Conservation (phyloP, 1,140 invertebrate species). For the Temnothorax curvispinosus region DNA sequence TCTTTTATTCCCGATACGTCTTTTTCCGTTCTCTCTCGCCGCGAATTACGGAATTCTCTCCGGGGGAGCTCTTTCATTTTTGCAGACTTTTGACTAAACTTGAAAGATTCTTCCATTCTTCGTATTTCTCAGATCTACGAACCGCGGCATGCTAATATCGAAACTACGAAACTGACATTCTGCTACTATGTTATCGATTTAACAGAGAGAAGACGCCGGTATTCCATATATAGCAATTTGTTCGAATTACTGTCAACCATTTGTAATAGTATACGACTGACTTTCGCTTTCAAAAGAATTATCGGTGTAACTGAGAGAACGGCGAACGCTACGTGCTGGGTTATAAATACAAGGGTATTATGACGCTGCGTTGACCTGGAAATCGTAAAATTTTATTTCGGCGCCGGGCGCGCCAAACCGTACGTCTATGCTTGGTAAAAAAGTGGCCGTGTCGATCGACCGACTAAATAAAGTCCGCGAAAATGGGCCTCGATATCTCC, state of each 20-base stretch:
- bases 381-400: constrained; percentile 51
- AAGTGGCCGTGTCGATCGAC: background rate
- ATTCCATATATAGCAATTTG: background rate
- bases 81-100: background rate
- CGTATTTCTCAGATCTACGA: background rate
- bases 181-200: constrained; percentile 1
- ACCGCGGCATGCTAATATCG: background rate
- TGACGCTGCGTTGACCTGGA: too few species aligned
- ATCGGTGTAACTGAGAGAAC: background rate
- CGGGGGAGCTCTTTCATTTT: background rate
- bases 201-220: background rate
- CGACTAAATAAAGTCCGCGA: constrained; percentile 68
- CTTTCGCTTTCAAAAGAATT: constrained; percentile 12
- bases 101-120: background rate
- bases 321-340: background rate
- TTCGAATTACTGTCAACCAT: background rate
- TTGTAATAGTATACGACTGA: background rate
- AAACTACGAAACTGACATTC: background rate
- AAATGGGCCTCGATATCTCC: constrained; percentile 62
- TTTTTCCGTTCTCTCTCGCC: background rate
- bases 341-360: constrained; percentile 9
- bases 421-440: constrained; percentile 21
- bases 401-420: background rate
- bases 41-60: background rate
- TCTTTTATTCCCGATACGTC: background rate